Percentiles rank a stretch among this genome's conserved stretches.
Evolutionary conservation across 2,113 vertebrate genomes (phyloP).

Genomic region (Gambusia affinis): DNA sequence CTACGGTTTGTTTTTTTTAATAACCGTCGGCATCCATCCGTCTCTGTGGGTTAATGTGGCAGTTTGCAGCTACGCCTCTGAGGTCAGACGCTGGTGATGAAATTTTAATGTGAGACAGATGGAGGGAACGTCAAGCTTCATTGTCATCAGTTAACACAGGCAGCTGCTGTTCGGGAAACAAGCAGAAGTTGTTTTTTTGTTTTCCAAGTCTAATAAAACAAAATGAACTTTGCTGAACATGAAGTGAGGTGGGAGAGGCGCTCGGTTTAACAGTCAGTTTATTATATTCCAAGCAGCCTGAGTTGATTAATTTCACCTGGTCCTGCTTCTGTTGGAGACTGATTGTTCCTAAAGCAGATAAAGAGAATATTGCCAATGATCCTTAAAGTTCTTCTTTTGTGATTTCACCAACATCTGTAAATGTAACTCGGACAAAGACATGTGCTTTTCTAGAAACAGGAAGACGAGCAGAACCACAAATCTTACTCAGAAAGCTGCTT

Average conservation of each 20-base stretch:
- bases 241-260: not conserved
- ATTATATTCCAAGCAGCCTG: no score
- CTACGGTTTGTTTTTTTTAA: not conserved
- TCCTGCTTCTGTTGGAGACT: not conserved
- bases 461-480: no score
- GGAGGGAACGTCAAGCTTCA: not conserved
- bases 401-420: no score
- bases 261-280: no score
- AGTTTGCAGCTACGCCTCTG: not conserved
- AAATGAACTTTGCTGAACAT: not conserved
- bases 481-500: no score
- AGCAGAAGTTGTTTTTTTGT: not conserved
- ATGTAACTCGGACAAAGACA: no score
- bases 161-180: not conserved
- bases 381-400: no score
- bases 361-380: no score
- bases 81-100: not conserved
- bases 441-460: no score
- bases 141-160: not conserved
- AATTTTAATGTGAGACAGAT: not conserved
- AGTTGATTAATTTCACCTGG: no score
- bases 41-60: not conserved
- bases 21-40: not conserved
- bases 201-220: no score
- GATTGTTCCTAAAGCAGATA: no score